Evolutionary conservation across 2,888 invertebrate species (phyloP).

Genomic region (Cordilura impudica): DNA sequence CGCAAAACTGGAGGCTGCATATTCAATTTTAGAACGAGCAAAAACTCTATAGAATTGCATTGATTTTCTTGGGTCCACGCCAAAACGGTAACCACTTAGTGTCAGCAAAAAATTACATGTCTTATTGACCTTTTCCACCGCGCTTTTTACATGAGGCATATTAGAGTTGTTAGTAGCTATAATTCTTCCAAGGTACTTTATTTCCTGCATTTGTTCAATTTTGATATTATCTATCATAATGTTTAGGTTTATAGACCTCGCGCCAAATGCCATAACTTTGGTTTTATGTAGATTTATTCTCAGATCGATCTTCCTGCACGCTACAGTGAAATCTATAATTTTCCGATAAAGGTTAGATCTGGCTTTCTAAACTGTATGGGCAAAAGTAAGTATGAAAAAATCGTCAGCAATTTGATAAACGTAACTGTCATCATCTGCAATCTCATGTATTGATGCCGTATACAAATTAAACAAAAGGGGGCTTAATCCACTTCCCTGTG

Average conservation of each 20-base stretch:
- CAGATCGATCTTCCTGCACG: neutral
- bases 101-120: neutral
- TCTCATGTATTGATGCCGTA: neutral
- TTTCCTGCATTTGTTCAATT: neutral
- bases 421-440: neutral
- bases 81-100: slow-evolving; percentile 1
- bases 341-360: too few species aligned
- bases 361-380: too few species aligned
- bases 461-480: slow-evolving; percentile 6
- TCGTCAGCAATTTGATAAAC: slow-evolving; percentile 29
- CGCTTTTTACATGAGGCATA: neutral
- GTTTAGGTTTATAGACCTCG: neutral
- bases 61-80: neutral
- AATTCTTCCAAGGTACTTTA: neutral
- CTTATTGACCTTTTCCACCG: neutral
- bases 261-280: neutral
- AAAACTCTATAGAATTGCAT: neutral
- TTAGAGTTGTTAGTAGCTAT: neutral
- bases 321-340: too few species aligned
- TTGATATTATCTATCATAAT: neutral
- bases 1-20: neutral
- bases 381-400: neutral
- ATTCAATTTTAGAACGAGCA: slow-evolving; percentile 4
- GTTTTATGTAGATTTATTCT: slow-evolving; percentile 2
- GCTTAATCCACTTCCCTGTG: slow-evolving; percentile 15